Conservation (phyloP, 1,140 invertebrate species). For the Lepidurus couesii region DNA sequence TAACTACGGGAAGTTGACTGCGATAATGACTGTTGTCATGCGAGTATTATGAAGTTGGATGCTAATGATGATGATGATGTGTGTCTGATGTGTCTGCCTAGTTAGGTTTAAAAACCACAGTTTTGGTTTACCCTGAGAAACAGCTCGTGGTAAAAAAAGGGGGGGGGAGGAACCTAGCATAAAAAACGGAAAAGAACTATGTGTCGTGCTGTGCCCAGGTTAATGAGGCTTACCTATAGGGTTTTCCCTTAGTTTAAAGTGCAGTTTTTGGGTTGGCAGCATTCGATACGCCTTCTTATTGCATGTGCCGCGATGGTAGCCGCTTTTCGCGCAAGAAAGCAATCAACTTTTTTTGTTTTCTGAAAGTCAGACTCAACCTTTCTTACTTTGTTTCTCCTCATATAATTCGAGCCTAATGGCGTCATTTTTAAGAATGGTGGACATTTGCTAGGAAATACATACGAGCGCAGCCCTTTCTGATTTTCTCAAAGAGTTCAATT, state of each 20-base stretch:
- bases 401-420: too few relatives aligned
- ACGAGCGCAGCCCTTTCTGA: neutral
- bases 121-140: slow-evolving; percentile 11
- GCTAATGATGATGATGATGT: slow-evolving; percentile 15
- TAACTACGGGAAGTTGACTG: slow-evolving; percentile 18
- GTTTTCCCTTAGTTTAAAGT: neutral
- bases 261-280: neutral
- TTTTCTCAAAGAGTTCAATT: neutral
- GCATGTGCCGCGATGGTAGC: neutral
- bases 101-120: neutral
- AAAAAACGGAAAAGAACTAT: neutral
- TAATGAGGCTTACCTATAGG: slow-evolving; percentile 10
- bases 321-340: neutral
- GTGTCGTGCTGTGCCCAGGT: slow-evolving; percentile 12
- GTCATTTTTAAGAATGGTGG: too few relatives aligned
- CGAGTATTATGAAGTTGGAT: slow-evolving; percentile 14
- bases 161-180: neutral
- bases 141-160: neutral
- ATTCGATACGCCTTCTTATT: slow-evolving; percentile 3
- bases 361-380: too few relatives aligned
- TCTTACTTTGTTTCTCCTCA: too few relatives aligned
- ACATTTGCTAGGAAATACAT: neutral
- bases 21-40: neutral
- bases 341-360: neutral
- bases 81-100: slow-evolving; percentile 16